Percentiles rank a stretch among this genome's conserved stretches.
Evolutionary conservation across 2,888 invertebrate genomes (phyloP).

Genomic region (Agrochola circellaris): DNA sequence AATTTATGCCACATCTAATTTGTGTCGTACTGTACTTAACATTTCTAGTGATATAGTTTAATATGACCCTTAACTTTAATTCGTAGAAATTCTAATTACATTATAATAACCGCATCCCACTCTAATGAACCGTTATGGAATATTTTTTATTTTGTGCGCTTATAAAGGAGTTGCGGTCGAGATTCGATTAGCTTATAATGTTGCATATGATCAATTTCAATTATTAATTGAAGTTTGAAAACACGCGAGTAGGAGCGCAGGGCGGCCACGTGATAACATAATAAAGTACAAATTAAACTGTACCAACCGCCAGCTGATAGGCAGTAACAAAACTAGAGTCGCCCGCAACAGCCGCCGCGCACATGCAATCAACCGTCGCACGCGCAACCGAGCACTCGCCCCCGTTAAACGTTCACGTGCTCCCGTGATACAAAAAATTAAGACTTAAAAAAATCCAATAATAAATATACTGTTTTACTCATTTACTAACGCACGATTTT

Average conservation of each 20-base stretch:
- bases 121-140: slow-evolving; percentile 51
- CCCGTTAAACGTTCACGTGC: slow-evolving; percentile 44
- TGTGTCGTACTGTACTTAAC: neutral
- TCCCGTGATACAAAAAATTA: slow-evolving; percentile 49
- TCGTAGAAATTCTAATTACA: slow-evolving; percentile 6
- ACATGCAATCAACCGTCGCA: slow-evolving; percentile 74
- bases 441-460: slow-evolving; percentile 43
- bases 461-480: slow-evolving; percentile 23
- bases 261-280: slow-evolving; percentile 84
- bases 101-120: slow-evolving; percentile 26
- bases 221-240: slow-evolving; percentile 64
- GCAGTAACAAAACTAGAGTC: slow-evolving; percentile 81
- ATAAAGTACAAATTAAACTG: slow-evolving; percentile 89
- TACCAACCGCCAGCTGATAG: slow-evolving; percentile 84
- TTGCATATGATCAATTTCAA: slow-evolving; percentile 61
- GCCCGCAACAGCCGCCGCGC: slow-evolving; percentile 78
- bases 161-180: slow-evolving; percentile 41
- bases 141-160: slow-evolving; percentile 35
- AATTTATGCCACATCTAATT: too few relatives aligned
- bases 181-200: slow-evolving; percentile 51
- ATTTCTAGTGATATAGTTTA: neutral
- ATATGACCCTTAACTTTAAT: slow-evolving; percentile 18
- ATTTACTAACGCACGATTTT: slow-evolving; percentile 6
- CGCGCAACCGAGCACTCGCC: slow-evolving; percentile 76
- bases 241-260: slow-evolving; percentile 67